A percentile compares a stretch with the other conserved stretches of the same genome.
Conservation (phyloP, 2,797 vertebrate genomes). For the Cyclura pinguis region DNA sequence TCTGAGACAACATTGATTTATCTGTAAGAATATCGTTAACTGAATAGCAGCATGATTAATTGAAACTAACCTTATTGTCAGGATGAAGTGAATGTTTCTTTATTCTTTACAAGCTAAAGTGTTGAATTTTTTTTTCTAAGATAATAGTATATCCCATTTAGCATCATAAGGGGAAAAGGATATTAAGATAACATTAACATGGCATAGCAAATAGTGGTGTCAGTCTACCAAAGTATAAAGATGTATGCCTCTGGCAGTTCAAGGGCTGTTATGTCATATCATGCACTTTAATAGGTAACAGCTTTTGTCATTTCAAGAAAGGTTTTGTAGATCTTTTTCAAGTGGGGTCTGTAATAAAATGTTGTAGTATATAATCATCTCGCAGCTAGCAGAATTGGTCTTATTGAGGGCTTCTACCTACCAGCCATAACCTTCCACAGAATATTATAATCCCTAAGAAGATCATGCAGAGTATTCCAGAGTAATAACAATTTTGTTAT, state of each 20-base stretch:
- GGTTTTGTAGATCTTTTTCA: not conserved
- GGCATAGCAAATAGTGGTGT: not conserved
- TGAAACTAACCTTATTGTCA: constrained; percentile 13
- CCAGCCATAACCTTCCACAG: not conserved
- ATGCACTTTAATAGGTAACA: not conserved
- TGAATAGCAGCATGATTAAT: constrained; percentile 30
- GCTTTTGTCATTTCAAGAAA: too few species aligned
- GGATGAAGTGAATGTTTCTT: constrained; percentile 3
- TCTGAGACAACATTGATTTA: constrained; percentile 42
- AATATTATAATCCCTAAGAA: not conserved
- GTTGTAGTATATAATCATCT: too few species aligned
- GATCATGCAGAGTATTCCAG: not conserved
- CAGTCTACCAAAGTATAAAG: not conserved
- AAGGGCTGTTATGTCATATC: not conserved
- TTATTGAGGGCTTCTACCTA: not conserved
- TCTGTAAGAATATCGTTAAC: constrained; percentile 38
- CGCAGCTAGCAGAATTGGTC: not conserved
- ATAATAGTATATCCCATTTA: not conserved
- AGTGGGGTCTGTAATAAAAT: too few species aligned
- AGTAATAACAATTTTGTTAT: too few species aligned
- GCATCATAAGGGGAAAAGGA: not conserved
- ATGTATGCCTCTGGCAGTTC: not conserved
- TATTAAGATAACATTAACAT: not conserved
- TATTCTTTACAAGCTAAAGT: constrained; percentile 12
- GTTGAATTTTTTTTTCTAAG: not conserved